Base-by-base conservation (phyloP, 2,113 vertebrate species). In the Malurus melanocephalus region DNA sequence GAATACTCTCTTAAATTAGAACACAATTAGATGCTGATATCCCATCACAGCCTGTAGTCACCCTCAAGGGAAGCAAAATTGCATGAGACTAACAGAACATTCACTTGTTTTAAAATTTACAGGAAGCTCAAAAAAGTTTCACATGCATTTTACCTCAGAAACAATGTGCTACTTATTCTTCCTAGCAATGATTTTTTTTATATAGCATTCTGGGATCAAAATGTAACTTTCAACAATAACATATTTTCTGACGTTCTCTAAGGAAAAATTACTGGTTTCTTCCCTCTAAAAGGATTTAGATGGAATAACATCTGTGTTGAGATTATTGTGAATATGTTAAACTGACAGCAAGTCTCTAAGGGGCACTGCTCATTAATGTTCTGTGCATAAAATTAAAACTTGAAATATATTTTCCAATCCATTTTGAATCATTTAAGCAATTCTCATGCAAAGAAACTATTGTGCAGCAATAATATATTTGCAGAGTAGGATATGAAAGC, bases 311-410 rank as follows among this genome's bases (percentile, higher is more conserved):
- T 97, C 97, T 97, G 97, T 96, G 95, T 95, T 90, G 94, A 97
- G 95, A 96, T 95, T 96, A 96, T 96, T 96, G 96, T 96, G 97
- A 97, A 96, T 95, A 95, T 74, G 95, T 97, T 97, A 96, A 96
- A 96, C 95, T 97, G 97, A 97, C 97, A 97, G 96, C 92, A 95
- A 74, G 93, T 96, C 97, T 97, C 97, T 65, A 67, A 97, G 95
- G 97, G 96, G 60, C 96, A 94, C 92, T 48, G 48, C 96, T 97
- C 97, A 97, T 97, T 98, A 98, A 97, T 96, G 97, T 92, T 96
- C 96, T 94, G 94, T 89, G 97, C 97, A 97, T 98, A 97, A 97
- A 98, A 98, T 98, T 98, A 98, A 97, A 98, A 97, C 96, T 85
- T 93, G 94, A 97, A 97, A 97, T 97, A 97, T 95, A 97, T 97